These are phyloP conservation scores for Nannospalax galili DNA, from an alignment of 2,113 vertebrate genomes.

Conservation along the genomic window DNA sequence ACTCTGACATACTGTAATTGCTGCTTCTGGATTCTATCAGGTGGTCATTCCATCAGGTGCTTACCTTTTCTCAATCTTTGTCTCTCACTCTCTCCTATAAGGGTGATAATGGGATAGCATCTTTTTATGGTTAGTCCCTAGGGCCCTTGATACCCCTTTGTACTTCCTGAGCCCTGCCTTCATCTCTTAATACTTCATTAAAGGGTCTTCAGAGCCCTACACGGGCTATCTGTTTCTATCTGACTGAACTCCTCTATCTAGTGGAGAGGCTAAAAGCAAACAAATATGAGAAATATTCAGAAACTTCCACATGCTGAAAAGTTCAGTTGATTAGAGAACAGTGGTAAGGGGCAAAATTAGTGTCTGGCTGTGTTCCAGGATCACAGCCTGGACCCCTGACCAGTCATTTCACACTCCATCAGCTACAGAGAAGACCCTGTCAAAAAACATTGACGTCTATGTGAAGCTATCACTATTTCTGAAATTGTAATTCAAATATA, in stretches of 20 bases:
- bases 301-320: conserved; percentile 21
- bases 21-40: background rate
- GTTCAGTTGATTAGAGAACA: background rate
- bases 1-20: background rate
- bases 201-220: background rate
- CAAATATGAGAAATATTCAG: conserved; percentile 26
- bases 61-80: background rate
- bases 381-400: conserved; percentile 51
- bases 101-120: background rate
- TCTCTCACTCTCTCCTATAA: background rate
- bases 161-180: background rate
- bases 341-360: conserved; percentile 55
- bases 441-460: background rate
- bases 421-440: background rate
- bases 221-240: conserved; percentile 34
- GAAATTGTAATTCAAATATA: background rate
- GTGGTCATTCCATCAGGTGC: too few relatives aligned
- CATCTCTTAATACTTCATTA: conserved; percentile 2
- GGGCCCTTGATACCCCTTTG: background rate
- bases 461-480: background rate
- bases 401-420: conserved; percentile 42
- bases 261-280: background rate
- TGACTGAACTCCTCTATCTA: background rate
- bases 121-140: background rate
- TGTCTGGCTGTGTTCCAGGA: conserved; percentile 27